phyloP scores from a whole-genome alignment of 2,888 invertebrate species.

The Drosophila trichaetosa region DNA sequence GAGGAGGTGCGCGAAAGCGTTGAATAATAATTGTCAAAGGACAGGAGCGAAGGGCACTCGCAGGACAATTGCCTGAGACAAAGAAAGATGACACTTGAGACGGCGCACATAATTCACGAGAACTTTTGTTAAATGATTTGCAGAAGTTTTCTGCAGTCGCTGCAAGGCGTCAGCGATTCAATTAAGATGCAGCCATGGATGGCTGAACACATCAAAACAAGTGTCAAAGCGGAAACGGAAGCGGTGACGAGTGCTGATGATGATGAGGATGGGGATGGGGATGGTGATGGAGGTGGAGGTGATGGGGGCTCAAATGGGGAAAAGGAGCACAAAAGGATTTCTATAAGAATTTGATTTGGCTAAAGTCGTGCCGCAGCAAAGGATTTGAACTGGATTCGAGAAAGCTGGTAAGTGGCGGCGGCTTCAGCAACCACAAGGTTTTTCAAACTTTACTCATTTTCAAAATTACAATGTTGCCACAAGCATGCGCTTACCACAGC shows the following conservation, averaged over 20 bases:
- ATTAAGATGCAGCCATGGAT: conserved; percentile 36
- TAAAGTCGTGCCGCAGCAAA: conserved; percentile 65
- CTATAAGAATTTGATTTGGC: conserved; percentile 76
- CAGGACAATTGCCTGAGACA: conserved; percentile 54
- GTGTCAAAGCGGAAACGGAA: conserved; percentile 79
- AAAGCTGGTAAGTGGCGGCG: conserved; percentile 4
- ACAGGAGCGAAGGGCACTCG: conserved; percentile 33
- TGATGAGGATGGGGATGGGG: conserved; percentile 1
- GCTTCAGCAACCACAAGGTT: conserved; percentile 65
- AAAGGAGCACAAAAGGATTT: conserved; percentile 45
- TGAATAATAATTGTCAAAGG: conserved; percentile 65
- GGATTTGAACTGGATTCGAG: conserved; percentile 16
- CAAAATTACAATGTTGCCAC: conserved; percentile 83
- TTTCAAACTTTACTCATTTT: conserved; percentile 83
- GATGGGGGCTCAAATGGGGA: background rate
- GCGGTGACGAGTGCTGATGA: conserved; percentile 34
- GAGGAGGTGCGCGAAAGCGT: conserved; percentile 52
- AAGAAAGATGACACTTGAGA: conserved; percentile 77
- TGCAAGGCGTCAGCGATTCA: conserved; percentile 59
- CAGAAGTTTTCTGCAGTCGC: conserved; percentile 69
- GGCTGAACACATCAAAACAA: conserved; percentile 61
- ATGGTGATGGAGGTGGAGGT: rapidly evolving
- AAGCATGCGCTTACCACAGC: conserved; percentile 70
- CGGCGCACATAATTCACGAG: conserved; percentile 60
- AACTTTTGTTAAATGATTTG: conserved; percentile 70